phyloP scores from a whole-genome alignment of 2,888 invertebrate genomes.

The Selenia dentaria region DNA sequence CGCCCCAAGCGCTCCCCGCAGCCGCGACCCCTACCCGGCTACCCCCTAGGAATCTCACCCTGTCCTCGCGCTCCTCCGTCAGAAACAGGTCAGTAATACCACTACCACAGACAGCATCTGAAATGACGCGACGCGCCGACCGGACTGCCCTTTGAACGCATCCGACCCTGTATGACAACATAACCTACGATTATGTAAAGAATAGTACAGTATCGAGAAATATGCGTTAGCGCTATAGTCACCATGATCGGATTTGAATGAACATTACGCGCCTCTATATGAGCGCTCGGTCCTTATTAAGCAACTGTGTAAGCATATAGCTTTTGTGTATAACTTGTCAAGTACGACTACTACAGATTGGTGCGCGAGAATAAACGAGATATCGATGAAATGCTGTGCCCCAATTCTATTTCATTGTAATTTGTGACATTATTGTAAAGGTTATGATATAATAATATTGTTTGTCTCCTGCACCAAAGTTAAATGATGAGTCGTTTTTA shows the following conservation, averaged over 20 bases:
- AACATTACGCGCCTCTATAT: constrained; percentile 11
- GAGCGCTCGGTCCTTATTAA: constrained; percentile 39
- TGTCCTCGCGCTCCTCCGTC: constrained; percentile 70
- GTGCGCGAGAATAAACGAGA: constrained; percentile 43
- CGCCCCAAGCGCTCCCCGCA: constrained; percentile 68
- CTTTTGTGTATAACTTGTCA: constrained; percentile 56
- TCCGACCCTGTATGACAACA: constrained; percentile 8
- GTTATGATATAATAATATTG: constrained; percentile 14
- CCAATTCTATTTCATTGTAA: constrained; percentile 40
- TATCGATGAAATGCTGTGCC: constrained; percentile 46
- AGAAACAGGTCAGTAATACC: constrained; percentile 73
- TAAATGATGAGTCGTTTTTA: not conserved
- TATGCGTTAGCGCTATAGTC: constrained; percentile 13
- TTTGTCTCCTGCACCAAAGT: not conserved
- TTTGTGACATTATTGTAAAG: constrained; percentile 27
- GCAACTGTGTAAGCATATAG: constrained; percentile 44
- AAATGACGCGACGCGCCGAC: constrained; percentile 14
- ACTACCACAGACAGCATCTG: not conserved
- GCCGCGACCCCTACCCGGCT: constrained; percentile 81
- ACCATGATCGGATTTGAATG: constrained; percentile 14
- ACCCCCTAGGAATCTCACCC: constrained; percentile 74
- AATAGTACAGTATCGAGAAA: constrained; percentile 7
- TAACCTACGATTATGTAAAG: constrained; percentile 6
- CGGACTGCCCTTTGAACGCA: not conserved
- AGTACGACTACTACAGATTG: constrained; percentile 54